Evolutionary conservation across 2,797 vertebrate genomes (phyloP), one percentile per base, ranked within the genome.

Genomic region (Lophius americanus): DNA sequence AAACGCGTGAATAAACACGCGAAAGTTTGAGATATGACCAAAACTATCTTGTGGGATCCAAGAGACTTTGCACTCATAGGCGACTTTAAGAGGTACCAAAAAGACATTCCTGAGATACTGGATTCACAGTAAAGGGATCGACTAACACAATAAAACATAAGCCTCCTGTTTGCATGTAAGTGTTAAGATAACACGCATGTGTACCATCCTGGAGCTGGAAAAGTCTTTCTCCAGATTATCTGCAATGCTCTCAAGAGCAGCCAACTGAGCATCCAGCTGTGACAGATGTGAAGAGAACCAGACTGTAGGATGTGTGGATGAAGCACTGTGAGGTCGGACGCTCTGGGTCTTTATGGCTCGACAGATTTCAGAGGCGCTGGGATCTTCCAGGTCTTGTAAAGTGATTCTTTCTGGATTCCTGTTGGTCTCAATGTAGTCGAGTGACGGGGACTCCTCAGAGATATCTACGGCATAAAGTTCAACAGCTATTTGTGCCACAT

Each of bases 161-260:
- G 43, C 43, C 10, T 44, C 43, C 9, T 6, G 9, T 4, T 4
- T 44, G 43, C 10, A 12, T 12, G 9, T 3, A 44, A 11, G 43
- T 11, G 12, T 44, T 61, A 52, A 74, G 62, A 38, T 3, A 68
- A 51, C 8, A 38, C 46, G 41, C 13, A 42, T 13, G 10, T 66
- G 53, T 88, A 96, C 95, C 92, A 93, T 71, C 75, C 74, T 91
- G 6, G 91, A 89, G 59, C 87, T 86, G 61, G 90, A 91, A 68
- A 96, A 96, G 86, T 97, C 94, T 55, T 70, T 85, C 71, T 98
- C 96, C 84, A 98, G 94, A 67, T 84, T 81, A 75, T 96, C 93
- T 11, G 95, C 93, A n/a, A 97, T 93, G 51, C 82, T 91, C 88
- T 96, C 94, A 10, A 99, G 81, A 13, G 89, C 86, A 14, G 85